Evolutionary conservation across 2,113 vertebrate species (phyloP), one percentile per base, ranked within the genome.

Genomic region (Callocephalon fimbriatum): DNA sequence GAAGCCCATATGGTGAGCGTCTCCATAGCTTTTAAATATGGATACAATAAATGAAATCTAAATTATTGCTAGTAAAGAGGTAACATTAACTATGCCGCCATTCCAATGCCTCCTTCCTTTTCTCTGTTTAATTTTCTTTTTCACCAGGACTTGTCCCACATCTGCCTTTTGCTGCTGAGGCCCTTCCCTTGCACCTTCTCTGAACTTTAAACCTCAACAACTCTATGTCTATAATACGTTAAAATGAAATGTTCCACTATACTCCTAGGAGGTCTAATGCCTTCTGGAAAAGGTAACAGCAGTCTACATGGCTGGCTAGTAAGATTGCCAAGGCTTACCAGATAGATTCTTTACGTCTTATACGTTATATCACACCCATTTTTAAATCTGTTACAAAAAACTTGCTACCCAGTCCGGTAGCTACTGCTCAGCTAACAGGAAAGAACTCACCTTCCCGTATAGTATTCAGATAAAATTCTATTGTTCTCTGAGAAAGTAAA

Each of bases 401-500:
- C 23, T 66, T 68, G n/a, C n/a, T 31, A 56, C 26, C 10, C 7
- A 3, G 35, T 79, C 35, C 12, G 18, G 50, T 35, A 48, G 15
- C 53, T 22, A 4, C 32, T 70, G 26, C 35, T 38, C 10, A 38
- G 44, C 37, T 85, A 37, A 29, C 35, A 78, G 29, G 31, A 40
- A 45, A 90, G 31, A 73, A 70, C 29, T 65, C 77, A 20, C 35
- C 10, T 92, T 15, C 47, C 13, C 12, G 23, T 51, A 13, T 76
- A 82, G 66, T 45, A 83, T 77, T 85, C 62, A 75, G 35, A 50
- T 42, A 74, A 35, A 73, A 47, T 53, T 90, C 50, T 63, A 40
- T 71, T 78, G 61, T 62, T 61, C 23, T 77, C 12, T 32, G 44
- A 53, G 53, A 80, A 88, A 90, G 66, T 82, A 85, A 88, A 88